A percentile compares a stretch with the other conserved stretches of the same genome.
Evolutionary conservation across 37 sponge, comb jelly and placozoan species (phyloP).

Genomic region (Beroe ovata): DNA sequence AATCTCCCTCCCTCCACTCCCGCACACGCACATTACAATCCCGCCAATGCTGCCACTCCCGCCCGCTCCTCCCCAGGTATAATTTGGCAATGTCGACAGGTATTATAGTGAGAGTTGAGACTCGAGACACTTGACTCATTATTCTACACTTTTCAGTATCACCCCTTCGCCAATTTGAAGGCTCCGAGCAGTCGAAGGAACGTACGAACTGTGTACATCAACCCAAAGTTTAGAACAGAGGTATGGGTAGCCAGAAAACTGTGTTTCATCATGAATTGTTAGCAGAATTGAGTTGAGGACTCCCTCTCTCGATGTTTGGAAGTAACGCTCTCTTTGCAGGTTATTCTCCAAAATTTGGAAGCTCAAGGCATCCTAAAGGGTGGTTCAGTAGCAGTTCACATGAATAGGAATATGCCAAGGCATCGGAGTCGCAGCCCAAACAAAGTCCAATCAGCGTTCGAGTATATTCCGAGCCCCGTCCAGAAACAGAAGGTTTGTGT

Average conservation of each 20-base stretch:
- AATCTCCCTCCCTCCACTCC: conserved; percentile 6
- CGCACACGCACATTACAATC: conserved; percentile 51
- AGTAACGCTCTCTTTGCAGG: conserved; percentile 4
- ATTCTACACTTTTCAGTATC: not conserved
- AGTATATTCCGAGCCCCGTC: conserved; percentile 12
- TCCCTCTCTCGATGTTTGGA: no score
- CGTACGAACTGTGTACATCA: conserved; percentile 17
- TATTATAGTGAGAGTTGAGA: no score
- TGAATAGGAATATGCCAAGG: not conserved
- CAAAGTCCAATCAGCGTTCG: not conserved
- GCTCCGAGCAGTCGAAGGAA: not conserved
- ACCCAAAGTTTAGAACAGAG: conserved; percentile 62
- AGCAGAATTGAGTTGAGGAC: no score
- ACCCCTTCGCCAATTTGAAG: not conserved
- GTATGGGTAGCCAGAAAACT: no score
- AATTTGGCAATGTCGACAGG: no score
- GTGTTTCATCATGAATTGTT: no score
- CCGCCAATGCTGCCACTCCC: conserved; percentile 62
- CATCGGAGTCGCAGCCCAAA: conserved; percentile 24
- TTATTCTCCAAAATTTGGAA: conserved; percentile 24
- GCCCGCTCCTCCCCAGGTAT: conserved; percentile 3
- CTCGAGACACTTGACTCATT: no score
- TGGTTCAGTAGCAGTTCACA: conserved; percentile 17
- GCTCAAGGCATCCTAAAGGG: conserved; percentile 44
- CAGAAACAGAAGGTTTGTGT: conserved; percentile 4